phyloP scores from a whole-genome alignment of 2,113 vertebrate genomes.

The Sylvietta virens region DNA sequence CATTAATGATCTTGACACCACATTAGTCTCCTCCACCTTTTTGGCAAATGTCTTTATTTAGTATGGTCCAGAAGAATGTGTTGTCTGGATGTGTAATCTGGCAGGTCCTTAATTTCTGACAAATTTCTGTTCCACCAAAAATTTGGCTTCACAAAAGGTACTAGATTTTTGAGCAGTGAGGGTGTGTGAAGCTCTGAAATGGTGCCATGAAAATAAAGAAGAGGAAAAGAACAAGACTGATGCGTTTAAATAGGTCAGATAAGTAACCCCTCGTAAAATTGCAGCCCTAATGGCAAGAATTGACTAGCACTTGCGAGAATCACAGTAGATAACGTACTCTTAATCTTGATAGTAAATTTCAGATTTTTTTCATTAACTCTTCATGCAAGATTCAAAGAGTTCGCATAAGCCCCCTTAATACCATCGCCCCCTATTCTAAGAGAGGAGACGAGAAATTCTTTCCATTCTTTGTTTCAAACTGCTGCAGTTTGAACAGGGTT shows the following conservation, averaged over 20 bases:
- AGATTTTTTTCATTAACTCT: not conserved
- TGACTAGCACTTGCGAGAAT: not conserved
- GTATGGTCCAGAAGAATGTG: not conserved
- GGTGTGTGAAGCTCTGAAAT: not conserved
- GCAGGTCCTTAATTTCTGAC: not conserved
- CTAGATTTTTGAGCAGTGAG: not conserved
- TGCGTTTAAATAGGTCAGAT: not conserved
- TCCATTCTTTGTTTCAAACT: not conserved
- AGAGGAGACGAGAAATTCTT: not conserved
- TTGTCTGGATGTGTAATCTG: not conserved
- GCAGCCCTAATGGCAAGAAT: not conserved
- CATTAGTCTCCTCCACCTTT: constrained; percentile 6
- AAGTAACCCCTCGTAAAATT: not conserved
- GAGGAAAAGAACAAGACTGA: not conserved
- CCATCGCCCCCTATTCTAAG: not conserved
- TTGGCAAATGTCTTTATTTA: constrained; percentile 20
- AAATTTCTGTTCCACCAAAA: not conserved
- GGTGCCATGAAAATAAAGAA: not conserved
- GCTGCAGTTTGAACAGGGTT: not conserved
- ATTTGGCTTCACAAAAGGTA: not conserved
- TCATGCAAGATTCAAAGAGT: not conserved
- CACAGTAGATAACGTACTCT: not conserved
- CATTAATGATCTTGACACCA: constrained; percentile 43
- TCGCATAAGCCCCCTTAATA: not conserved
- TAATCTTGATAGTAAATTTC: not conserved